A percentile compares a stretch with the other conserved stretches of the same genome.
Evolutionary conservation across 2,797 vertebrate species (phyloP).

Genomic region (Megaceryle alcyon): DNA sequence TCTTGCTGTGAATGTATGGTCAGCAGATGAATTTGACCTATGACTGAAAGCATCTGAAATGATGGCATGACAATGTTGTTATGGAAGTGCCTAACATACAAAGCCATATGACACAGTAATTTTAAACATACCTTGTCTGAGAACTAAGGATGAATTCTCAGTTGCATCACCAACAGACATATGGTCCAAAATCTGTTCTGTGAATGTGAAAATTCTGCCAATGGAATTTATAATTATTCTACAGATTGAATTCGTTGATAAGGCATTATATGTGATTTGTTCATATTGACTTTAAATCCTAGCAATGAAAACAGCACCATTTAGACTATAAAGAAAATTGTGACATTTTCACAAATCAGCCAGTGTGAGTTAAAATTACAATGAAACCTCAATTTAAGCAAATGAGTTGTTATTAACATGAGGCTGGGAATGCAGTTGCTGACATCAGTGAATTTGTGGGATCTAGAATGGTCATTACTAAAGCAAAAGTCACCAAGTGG

Average conservation of each 20-base stretch:
- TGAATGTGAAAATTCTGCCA: constrained; percentile 53
- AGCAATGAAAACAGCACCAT: not conserved
- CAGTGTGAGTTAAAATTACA: not conserved
- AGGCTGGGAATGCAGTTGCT: not conserved
- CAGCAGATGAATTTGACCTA: not conserved
- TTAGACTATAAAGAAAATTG: not conserved
- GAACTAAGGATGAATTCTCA: constrained; percentile 25
- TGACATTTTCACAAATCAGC: not conserved
- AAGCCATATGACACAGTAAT: constrained; percentile 39
- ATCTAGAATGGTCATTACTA: not conserved
- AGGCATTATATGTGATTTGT: constrained; percentile 3
- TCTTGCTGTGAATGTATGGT: not conserved
- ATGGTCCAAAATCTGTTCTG: constrained; percentile 70
- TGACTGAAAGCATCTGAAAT: constrained; percentile 7
- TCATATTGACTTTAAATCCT: not conserved
- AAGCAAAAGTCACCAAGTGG: not conserved
- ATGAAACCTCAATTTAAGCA: not conserved
- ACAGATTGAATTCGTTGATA: constrained; percentile 26
- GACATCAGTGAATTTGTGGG: not conserved
- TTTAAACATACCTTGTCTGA: constrained; percentile 50
- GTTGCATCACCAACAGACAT: constrained; percentile 67
- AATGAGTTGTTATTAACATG: not conserved
- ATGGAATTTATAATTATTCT: constrained; percentile 52
- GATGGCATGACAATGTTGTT: not conserved
- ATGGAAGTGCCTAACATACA: not conserved